Conservation (phyloP, 2,113 vertebrate species). For the Macroglossus sobrinus region DNA sequence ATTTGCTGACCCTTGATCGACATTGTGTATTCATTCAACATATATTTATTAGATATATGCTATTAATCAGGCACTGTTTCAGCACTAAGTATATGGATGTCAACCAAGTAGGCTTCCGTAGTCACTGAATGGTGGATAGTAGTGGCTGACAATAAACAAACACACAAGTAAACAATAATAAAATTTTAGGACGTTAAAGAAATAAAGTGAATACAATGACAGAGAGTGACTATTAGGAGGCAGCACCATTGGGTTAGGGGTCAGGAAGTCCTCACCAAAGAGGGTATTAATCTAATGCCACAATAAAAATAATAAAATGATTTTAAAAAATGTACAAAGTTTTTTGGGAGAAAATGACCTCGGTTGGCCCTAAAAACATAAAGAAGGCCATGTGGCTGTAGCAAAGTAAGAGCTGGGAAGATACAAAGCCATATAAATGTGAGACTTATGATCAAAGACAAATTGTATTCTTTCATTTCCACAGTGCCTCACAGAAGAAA, state of each 20-base stretch:
- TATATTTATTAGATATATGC: not conserved
- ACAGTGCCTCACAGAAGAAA: not conserved
- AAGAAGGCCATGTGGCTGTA: not conserved
- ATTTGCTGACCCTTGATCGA: not conserved
- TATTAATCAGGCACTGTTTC: not conserved
- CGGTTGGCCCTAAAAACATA: not conserved
- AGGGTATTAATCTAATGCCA: not conserved
- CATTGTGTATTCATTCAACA: not conserved
- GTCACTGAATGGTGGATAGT: not conserved
- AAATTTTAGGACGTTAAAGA: not conserved
- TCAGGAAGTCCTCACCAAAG: not conserved
- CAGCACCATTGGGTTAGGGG: no score
- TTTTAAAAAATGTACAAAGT: not conserved
- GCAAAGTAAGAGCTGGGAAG: not conserved
- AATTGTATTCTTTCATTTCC: not conserved
- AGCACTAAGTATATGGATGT: not conserved
- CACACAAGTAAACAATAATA: not conserved
- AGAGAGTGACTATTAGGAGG: not conserved
- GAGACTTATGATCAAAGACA: not conserved
- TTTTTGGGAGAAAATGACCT: not conserved
- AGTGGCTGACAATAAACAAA: not conserved
- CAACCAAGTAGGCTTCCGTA: not conserved
- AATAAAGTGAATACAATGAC: not conserved
- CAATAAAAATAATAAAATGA: not conserved
- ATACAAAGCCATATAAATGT: not conserved